These are phyloP conservation scores for Tilapia sparmanii DNA, from an alignment of 2,113 vertebrate genomes.

Conservation along the genomic window DNA sequence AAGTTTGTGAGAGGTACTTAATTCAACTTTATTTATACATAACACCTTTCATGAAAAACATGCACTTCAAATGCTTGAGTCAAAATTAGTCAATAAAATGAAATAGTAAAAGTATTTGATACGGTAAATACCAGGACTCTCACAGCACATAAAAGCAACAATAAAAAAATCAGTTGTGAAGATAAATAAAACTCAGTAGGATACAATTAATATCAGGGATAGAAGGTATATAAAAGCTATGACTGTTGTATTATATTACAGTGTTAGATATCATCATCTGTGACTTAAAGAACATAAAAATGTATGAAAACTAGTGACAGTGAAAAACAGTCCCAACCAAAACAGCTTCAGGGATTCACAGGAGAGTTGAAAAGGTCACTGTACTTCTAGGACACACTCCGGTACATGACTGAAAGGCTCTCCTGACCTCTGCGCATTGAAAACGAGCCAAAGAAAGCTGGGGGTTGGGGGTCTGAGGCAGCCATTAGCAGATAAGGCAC, in stretches of 20 bases:
- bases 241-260: not conserved
- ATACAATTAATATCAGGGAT: not conserved
- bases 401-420: conserved; percentile 82
- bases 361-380: conserved; percentile 87
- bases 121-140: not conserved
- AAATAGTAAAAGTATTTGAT: not conserved
- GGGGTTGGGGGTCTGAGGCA: conserved; percentile 74
- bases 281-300: not conserved
- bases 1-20: not conserved
- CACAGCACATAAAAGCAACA: not conserved
- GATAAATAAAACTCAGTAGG: not conserved
- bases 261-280: not conserved
- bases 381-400: conserved; percentile 81
- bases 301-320: not conserved
- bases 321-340: conserved; percentile 45
- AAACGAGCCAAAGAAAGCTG: conserved; percentile 74
- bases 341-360: conserved; percentile 73
- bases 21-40: not conserved
- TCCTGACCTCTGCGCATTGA: conserved; percentile 79
- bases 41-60: not conserved
- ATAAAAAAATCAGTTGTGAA: not conserved
- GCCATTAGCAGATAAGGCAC: conserved; percentile 80
- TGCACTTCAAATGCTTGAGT: not conserved
- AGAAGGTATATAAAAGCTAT: not conserved
- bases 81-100: not conserved